Base-by-base conservation (phyloP, 2,113 vertebrate species). In the Naja naja region DNA sequence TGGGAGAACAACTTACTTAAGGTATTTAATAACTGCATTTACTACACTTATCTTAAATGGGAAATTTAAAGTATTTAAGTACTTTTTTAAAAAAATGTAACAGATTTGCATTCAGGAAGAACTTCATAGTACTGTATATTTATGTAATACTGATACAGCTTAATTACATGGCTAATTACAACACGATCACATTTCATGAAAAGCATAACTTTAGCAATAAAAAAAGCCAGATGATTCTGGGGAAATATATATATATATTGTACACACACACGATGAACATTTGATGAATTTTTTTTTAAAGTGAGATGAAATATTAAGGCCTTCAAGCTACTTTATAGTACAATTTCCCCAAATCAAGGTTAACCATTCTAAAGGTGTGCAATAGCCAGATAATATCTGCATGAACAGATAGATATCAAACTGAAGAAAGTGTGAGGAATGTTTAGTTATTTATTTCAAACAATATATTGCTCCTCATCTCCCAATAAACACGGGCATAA, bases 1-100 rank as follows among this genome's bases (percentile, higher is more conserved):
- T 98, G 99, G 97, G 99, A 99, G 96, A 98, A 97, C 94, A 97
- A 97, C 96, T 98, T 98, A 96, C 98, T 97, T 91, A 99, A 98
- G 98, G 99, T 99, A 98, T 55, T 96, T 94, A 18, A 90, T 39
- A 56, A 94, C 0, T 90, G 58, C 53, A 94, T 94, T 91, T 8
- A 94, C 25, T 87, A 2, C 94, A 43, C 34, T 92, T 43, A 52
- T 94, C 0, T 85, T 74, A 85, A 69, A 52, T 45, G 27, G 39
- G 85, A 47, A 16, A 11, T 69, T 55, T 92, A 74, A 93, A 92
- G 39, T 55, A 88, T 93, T 95, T 96, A 92, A 47, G 9, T 87
- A 3, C 25, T 95, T 96, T 81, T 93, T 14, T 2, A 92, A 60
- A 49, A 8, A 49, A 91, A 0, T 27, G 3, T 56, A 30, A 39